phyloP scores from a whole-genome alignment of 2,113 vertebrate species.

The Corvus moneduloides region DNA sequence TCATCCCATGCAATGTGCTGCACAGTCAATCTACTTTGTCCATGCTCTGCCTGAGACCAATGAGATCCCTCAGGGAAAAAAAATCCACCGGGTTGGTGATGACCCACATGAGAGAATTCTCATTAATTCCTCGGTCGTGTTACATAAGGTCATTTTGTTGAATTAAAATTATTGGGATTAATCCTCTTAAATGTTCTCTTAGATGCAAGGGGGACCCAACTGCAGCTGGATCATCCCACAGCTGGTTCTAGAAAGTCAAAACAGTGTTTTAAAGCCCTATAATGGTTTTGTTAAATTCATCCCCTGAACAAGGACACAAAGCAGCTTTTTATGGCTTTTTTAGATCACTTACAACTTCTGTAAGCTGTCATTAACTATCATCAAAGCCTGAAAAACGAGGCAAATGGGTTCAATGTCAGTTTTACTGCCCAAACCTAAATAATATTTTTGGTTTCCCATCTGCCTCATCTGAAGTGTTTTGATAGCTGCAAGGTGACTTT shows the following conservation, averaged over 20 bases:
- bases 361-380: conserved; percentile 56
- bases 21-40: neutral
- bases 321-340: conserved; percentile 50
- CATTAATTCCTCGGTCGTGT: conserved; percentile 7
- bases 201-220: conserved; percentile 22
- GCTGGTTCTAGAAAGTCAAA: conserved; percentile 44
- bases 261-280: conserved; percentile 43
- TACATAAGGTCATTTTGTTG: conserved; percentile 26
- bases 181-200: conserved; percentile 60
- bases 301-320: conserved; percentile 38
- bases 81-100: neutral
- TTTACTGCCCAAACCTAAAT: conserved; percentile 57
- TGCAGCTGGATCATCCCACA: conserved; percentile 1
- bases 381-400: conserved; percentile 35
- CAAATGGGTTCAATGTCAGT: conserved; percentile 54
- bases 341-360: conserved; percentile 47
- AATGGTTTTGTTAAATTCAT: conserved; percentile 50
- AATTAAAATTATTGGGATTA: conserved; percentile 67
- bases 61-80: neutral
- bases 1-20: neutral
- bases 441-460: conserved; percentile 56
- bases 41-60: neutral
- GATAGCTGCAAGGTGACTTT: conserved; percentile 55
- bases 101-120: conserved; percentile 43
- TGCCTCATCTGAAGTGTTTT: conserved; percentile 41